Percentiles rank a stretch among this genome's conserved stretches.
Conservation (phyloP, 2,113 vertebrate species). For the Callipepla californica region DNA sequence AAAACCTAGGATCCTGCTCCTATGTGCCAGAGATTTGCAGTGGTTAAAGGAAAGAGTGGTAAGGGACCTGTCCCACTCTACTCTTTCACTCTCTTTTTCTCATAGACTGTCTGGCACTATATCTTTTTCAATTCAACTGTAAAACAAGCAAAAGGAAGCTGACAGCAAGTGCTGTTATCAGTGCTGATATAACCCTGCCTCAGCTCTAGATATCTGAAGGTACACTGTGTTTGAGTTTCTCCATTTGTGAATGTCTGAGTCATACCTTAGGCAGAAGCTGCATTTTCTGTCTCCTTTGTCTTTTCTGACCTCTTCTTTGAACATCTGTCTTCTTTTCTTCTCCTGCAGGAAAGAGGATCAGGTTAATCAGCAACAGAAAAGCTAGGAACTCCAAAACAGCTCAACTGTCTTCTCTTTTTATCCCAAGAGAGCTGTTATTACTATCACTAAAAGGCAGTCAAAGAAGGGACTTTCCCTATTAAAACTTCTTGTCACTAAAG, state of each 20-base stretch:
- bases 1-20: not conserved
- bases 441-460: not conserved
- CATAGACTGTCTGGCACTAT: accelerated
- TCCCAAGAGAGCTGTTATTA: not conserved
- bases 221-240: not conserved
- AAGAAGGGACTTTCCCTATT: not conserved
- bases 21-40: not conserved
- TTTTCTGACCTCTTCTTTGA: not conserved
- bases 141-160: not conserved
- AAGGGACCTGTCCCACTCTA: accelerated
- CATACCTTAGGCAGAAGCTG: not conserved
- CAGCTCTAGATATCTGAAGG: not conserved
- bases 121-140: not conserved
- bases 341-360: not conserved
- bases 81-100: not conserved
- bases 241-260: not conserved
- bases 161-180: not conserved
- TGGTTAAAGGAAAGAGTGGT: not conserved
- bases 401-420: not conserved
- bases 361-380: not conserved
- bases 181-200: not conserved
- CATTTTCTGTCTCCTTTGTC: slow-evolving; percentile 6
- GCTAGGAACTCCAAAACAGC: not conserved
- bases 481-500: not conserved
- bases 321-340: not conserved